Conservation (phyloP, 2,888 invertebrate species). For the Calephelis perditalis region DNA sequence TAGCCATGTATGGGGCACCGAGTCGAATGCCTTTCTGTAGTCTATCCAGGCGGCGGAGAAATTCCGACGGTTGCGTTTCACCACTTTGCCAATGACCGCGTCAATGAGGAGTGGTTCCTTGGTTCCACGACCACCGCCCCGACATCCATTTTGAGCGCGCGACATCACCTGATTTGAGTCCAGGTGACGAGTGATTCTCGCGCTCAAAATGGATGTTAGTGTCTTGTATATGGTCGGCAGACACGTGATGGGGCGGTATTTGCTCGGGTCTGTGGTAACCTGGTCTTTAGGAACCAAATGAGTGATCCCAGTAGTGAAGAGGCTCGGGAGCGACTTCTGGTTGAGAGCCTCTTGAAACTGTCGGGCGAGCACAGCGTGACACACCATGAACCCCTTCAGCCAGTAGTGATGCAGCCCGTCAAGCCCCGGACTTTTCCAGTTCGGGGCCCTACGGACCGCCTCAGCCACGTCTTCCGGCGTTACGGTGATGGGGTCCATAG, state of each 20-base stretch:
- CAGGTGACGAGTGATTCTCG: not conserved
- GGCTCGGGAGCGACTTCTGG: not conserved
- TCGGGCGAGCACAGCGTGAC: constrained; percentile 16
- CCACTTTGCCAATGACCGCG: not conserved
- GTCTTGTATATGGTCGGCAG: constrained; percentile 15
- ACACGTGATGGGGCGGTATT: constrained; percentile 17
- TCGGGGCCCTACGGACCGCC: constrained; percentile 11
- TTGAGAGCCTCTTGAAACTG: constrained; percentile 13
- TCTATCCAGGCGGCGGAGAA: constrained; percentile 1
- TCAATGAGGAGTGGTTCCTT: constrained; percentile 13
- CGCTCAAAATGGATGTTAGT: constrained; percentile 14
- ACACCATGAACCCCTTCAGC: constrained; percentile 15
- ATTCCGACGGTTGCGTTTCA: constrained; percentile 6
- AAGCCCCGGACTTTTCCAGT: constrained; percentile 15
- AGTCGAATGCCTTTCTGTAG: not conserved
- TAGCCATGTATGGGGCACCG: constrained; percentile 9
- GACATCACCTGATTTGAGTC: not conserved
- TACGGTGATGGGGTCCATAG: constrained; percentile 11
- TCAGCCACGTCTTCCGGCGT: not conserved
- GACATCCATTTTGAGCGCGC: not conserved
- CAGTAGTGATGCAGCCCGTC: constrained; percentile 19
- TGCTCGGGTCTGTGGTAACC: constrained; percentile 6
- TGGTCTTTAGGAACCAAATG: constrained; percentile 12
- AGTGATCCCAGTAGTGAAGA: constrained; percentile 15
- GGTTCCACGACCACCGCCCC: not conserved